Percentiles rank a stretch among this genome's conserved stretches.
phyloP scores from a whole-genome alignment of 2,113 vertebrate species.

The Camelus dromedarius region DNA sequence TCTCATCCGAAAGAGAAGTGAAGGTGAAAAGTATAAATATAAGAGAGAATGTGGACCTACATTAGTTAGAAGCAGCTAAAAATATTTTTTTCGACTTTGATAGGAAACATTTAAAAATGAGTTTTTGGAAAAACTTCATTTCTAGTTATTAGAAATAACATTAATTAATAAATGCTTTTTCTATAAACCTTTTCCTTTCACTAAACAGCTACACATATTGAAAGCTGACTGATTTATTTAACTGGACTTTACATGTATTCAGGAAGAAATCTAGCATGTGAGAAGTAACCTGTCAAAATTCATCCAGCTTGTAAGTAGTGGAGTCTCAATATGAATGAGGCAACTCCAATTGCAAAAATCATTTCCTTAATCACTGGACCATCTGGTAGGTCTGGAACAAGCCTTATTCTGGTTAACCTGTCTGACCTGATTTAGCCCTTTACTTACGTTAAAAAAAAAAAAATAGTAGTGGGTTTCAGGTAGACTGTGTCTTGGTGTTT shows the following conservation, averaged over 20 bases:
- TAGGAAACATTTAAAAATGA: neutral
- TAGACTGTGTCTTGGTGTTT: neutral
- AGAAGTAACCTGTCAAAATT: neutral
- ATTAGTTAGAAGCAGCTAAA: neutral
- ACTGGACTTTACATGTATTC: neutral
- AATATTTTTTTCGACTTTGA: neutral
- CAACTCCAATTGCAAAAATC: neutral
- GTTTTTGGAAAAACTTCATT: conserved; percentile 11
- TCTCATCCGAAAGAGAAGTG: neutral
- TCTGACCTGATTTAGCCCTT: neutral
- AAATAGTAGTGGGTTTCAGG: neutral
- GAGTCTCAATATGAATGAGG: neutral
- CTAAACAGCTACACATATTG: neutral
- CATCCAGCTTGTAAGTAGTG: neutral
- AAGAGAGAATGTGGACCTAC: neutral
- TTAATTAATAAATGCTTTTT: neutral
- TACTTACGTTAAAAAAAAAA: neutral
- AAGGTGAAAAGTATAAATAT: neutral
- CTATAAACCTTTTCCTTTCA: neutral
- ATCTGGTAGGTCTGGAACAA: neutral
- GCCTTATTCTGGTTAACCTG: neutral
- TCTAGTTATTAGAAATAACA: neutral
- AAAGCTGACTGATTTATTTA: neutral
- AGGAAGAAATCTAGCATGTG: neutral
- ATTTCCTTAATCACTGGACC: neutral